Base-by-base conservation (phyloP, 2,797 vertebrate species). In the Coracias cyanogaster region DNA sequence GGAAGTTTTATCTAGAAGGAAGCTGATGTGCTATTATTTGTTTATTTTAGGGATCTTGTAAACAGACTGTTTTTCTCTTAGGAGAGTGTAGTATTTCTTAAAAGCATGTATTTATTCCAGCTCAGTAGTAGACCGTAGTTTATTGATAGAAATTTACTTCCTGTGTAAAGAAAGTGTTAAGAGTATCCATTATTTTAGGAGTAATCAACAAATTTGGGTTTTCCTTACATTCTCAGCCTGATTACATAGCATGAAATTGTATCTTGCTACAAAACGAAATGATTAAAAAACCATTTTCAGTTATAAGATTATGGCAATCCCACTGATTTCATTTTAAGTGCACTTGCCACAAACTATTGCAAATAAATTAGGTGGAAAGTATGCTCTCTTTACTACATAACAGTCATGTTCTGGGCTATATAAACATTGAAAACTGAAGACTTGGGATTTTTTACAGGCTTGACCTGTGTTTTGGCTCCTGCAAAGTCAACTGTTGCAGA, bases 301-400 rank as follows among this genome's bases (percentile, higher is more conserved):
- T 73, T n/a, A 10, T 55, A 49, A 39, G 15, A 18, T 21, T 66
- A 15, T 80, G 33, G 31, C 64, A 70, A 25, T 65, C 31, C 6
- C 35, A 49, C 19, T 35, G 7, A 55, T 76, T 72, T 51, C 2
- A 54, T 71, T 80, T 81, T 54, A 86, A 67, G 16, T 64, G 10
- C 39, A 21, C 45, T 89, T 85, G 15, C 55, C 16, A 55, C 31
- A 11, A 70, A 28, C 39, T 64, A 18, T 64, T 83, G 31, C 37
- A 91, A 49, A 57, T 83, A 78, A 88, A 49, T 81, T 61, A 78
- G 4, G 28, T 71, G 67, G 35, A 48, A 95, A 76, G 5, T 65
- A 20, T 3, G 0, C 17, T 84, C 26, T 41, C 33, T 51, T 72
- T 79, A 13, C 14, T 70, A 8, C 0, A 0, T n/a, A 76, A 39